phyloP scores from a whole-genome alignment of 2,113 vertebrate species.

The Rutilus rutilus region DNA sequence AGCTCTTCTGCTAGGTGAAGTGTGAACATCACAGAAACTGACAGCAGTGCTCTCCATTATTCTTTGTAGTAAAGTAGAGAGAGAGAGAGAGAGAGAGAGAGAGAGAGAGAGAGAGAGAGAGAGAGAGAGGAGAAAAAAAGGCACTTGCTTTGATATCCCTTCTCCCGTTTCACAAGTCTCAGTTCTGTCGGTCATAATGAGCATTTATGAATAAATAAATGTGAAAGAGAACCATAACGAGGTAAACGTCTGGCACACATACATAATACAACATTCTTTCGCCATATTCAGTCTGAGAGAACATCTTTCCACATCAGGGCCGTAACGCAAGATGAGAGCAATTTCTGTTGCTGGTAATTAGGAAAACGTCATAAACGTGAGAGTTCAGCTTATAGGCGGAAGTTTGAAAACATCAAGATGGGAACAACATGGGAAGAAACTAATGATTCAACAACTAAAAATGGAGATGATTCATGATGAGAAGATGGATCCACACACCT shows the following conservation, averaged over 20 bases:
- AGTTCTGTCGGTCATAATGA: conserved; percentile 38
- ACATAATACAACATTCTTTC: conserved; percentile 3
- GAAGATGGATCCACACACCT: neutral
- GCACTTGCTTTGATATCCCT: conserved; percentile 31
- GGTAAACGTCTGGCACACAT: conserved; percentile 39
- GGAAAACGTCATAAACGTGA: neutral
- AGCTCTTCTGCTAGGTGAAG: neutral
- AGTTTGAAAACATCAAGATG: neutral
- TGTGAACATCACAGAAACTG: conserved; percentile 24
- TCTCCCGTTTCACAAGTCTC: conserved; percentile 30
- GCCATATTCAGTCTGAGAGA: neutral
- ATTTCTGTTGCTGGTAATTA: conserved; percentile 7
- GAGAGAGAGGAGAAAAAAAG: neutral
- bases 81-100: neutral
- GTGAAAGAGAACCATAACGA: conserved; percentile 40
- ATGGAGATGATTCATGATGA: neutral
- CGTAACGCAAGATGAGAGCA: neutral
- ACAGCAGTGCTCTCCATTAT: conserved; percentile 27
- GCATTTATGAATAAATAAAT: conserved; percentile 54
- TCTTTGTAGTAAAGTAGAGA: neutral
- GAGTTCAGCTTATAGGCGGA: neutral
- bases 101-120: neutral
- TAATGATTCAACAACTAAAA: neutral
- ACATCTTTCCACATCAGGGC: neutral
- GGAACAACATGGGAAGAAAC: neutral